A percentile compares a stretch with the other conserved stretches of the same genome.
phyloP scores from a whole-genome alignment of 1,140 invertebrate species.

The Thaumatotibia leucotreta region DNA sequence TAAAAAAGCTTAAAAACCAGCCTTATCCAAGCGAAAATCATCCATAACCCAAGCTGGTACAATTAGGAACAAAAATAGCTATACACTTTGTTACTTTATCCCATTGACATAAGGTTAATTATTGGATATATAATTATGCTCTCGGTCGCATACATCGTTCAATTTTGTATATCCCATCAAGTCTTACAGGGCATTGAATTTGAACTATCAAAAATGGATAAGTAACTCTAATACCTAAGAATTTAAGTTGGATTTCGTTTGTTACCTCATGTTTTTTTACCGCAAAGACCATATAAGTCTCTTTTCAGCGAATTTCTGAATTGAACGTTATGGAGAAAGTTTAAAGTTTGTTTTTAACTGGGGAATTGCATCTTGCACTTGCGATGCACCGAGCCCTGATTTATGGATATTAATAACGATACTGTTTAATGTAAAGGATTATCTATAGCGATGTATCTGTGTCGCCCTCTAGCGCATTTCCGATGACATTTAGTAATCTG shows the following conservation, averaged over 20 bases:
- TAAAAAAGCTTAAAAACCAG: slow-evolving; percentile 27
- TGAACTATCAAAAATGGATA: slow-evolving; percentile 26
- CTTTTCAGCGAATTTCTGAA: not conserved
- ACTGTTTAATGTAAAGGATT: slow-evolving; percentile 55
- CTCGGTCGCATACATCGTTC: too few relatives aligned
- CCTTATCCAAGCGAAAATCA: slow-evolving; percentile 19
- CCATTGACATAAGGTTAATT: too few relatives aligned
- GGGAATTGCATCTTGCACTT: slow-evolving; percentile 53
- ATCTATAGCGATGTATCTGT: slow-evolving; percentile 19
- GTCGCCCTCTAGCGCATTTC: not conserved
- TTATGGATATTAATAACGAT: slow-evolving; percentile 64
- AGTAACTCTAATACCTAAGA: slow-evolving; percentile 36
- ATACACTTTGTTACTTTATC: too few relatives aligned
- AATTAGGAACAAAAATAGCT: too few relatives aligned
- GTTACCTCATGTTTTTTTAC: slow-evolving; percentile 16
- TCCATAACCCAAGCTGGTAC: slow-evolving; percentile 14
- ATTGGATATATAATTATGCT: too few relatives aligned
- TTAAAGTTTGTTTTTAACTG: slow-evolving; percentile 22
- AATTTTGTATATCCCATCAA: slow-evolving; percentile 11
- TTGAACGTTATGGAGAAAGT: not conserved
- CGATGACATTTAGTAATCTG: not conserved
- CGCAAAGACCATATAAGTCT: slow-evolving; percentile 12
- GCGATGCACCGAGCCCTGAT: slow-evolving; percentile 62
- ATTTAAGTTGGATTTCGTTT: slow-evolving; percentile 43
- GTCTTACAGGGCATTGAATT: slow-evolving; percentile 5